phyloP scores from a whole-genome alignment of 2,797 vertebrate species.

The Phylloscopus collybita region DNA sequence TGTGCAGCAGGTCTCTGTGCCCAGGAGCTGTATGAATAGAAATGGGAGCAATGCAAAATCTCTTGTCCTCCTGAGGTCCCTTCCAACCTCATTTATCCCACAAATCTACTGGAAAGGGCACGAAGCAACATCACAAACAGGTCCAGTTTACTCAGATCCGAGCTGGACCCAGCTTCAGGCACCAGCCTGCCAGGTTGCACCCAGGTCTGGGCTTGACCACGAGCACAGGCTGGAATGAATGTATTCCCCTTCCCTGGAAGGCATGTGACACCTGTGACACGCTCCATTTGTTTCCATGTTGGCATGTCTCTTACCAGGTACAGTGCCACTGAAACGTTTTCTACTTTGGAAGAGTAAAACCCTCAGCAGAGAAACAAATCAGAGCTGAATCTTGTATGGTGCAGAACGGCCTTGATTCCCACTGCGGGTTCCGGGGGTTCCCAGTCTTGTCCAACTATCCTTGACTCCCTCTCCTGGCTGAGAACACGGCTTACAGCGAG shows the following conservation, averaged over 20 bases:
- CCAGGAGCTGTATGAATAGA: background rate
- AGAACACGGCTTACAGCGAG: background rate
- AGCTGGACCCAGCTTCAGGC: background rate
- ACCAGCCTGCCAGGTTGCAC: background rate
- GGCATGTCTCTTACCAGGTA: background rate
- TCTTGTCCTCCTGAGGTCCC: background rate
- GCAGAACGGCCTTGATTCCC: background rate
- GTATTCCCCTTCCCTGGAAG: background rate
- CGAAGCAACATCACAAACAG: background rate
- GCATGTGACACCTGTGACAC: background rate
- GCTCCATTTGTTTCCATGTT: background rate
- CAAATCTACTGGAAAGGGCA: background rate
- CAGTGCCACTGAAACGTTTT: background rate
- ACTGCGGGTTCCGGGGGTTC: background rate
- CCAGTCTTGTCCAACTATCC: background rate
- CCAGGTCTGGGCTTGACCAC: background rate
- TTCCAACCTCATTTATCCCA: background rate
- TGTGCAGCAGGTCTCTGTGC: background rate
- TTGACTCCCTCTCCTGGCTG: constrained; percentile 58
- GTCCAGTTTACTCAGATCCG: background rate
- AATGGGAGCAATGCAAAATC: background rate
- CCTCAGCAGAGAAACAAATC: background rate
- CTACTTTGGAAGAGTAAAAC: background rate
- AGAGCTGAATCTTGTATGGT: background rate
- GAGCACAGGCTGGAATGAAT: background rate